Base-by-base conservation (phyloP, 2,113 vertebrate species). In the Misgurnus mizolepis region DNA sequence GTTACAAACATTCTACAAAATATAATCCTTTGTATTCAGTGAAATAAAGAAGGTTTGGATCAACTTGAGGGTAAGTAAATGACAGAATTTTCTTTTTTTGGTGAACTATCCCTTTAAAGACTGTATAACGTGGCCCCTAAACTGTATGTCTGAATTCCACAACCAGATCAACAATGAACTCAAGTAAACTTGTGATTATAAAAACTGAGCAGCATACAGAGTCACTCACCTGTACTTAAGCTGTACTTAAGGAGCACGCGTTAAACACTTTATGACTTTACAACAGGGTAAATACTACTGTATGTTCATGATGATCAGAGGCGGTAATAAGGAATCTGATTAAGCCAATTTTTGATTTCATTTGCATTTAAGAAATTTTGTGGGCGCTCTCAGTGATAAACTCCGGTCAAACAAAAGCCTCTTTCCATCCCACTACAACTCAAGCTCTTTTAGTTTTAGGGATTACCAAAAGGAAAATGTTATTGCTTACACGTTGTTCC, bases 301-400 rank as follows among this genome's bases (percentile, higher is more conserved):
- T 34, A 34, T 34, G 27, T 34, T 34, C 27, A 34, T 34, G 27
- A 34, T 34, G 27, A 34, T 34, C 14, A n/a, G 68, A 40, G 49
- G 22, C 55, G 22, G 4, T n/a, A 55, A 71, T 55, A 55, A 74
- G 55, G 71, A 86, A 83, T 89, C 61, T 77, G 62, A 75, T 85
- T 79, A 88, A 89, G 86, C 82, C 84, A 79, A 70, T 76, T 69
- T 83, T 80, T 83, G 82, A 82, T 65, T 72, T 85, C 79, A 80
- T 86, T 86, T 73, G 82, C 78, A 76, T 69, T 84, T 60, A 79
- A 75, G 22, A 60, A 74, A 74, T 74, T 55, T 55, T 15, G 55
- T 43, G 55, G 55, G 40, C 49, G 65, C 84, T 69, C 70, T 4
- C 34, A 76, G 84, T 62, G 76, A 83, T 82, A 81, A 88, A 68